phyloP scores from a whole-genome alignment of 2,113 vertebrate species.

The Mesitornis unicolor region DNA sequence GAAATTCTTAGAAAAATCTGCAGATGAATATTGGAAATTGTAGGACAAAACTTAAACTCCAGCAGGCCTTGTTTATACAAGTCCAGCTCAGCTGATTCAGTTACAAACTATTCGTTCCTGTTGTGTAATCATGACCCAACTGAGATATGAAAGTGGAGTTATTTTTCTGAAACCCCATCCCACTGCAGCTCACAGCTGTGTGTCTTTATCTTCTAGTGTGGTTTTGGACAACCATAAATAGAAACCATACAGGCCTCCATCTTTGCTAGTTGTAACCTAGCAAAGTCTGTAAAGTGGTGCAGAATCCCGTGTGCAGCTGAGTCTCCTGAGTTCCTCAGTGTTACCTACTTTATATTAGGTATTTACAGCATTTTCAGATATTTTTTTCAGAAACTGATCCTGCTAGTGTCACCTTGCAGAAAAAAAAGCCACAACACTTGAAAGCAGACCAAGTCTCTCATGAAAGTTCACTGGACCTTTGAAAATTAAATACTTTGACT shows the following conservation, averaged over 20 bases:
- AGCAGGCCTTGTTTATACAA: neutral
- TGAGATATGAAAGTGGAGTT: neutral
- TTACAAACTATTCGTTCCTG: neutral
- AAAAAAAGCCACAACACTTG: neutral
- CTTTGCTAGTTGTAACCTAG: neutral
- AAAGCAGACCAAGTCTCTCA: neutral
- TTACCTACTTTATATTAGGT: neutral
- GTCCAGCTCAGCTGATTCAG: neutral
- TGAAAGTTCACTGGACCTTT: neutral
- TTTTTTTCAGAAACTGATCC: neutral
- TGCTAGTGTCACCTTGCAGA: neutral
- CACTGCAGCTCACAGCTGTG: neutral
- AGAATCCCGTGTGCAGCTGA: neutral
- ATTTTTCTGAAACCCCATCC: slow-evolving; percentile 5
- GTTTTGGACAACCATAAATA: neutral
- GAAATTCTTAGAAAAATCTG: slow-evolving; percentile 31
- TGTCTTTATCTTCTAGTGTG: neutral
- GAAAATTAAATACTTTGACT: neutral
- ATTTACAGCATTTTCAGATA: neutral
- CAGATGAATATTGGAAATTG: neutral
- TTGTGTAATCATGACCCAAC: neutral
- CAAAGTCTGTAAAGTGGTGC: neutral
- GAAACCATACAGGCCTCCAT: neutral
- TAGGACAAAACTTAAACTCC: neutral
- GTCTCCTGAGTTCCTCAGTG: neutral